phyloP scores from a whole-genome alignment of 2,888 invertebrate genomes.

The Eristalinus sepulchralis region DNA sequence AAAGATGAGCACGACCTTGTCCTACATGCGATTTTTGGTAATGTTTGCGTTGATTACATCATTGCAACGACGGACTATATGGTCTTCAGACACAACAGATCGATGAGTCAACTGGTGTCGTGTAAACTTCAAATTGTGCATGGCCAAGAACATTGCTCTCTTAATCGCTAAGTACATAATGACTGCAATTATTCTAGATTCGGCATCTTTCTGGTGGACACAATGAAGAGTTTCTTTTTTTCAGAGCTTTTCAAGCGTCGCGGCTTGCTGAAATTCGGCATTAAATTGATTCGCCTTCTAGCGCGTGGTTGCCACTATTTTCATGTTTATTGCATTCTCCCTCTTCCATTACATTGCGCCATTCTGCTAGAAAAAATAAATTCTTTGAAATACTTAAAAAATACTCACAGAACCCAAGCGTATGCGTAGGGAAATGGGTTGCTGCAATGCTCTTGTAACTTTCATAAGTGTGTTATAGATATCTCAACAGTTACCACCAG shows the following conservation, averaged over 20 bases:
- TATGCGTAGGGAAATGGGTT: not conserved
- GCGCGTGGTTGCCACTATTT: not conserved
- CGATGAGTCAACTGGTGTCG: too few relatives aligned
- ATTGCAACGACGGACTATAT: too few relatives aligned
- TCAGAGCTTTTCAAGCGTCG: too few relatives aligned
- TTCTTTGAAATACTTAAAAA: conserved; percentile 33
- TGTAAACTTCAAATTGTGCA: too few relatives aligned
- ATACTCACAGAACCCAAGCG: conserved; percentile 27
- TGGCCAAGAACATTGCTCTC: too few relatives aligned
- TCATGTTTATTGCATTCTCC: not conserved
- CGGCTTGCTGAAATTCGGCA: not conserved
- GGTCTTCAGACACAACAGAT: too few relatives aligned
- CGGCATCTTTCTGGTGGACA: not conserved
- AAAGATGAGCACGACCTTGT: too few relatives aligned
- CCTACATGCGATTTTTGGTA: too few relatives aligned
- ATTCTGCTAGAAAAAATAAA: conserved; percentile 33
- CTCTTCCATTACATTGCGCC: not conserved
- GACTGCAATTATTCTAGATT: too few relatives aligned
- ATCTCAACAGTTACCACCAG: conserved; percentile 55
- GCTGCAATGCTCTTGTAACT: conserved; percentile 10
- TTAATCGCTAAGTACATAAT: too few relatives aligned
- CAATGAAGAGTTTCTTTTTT: too few relatives aligned
- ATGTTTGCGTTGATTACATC: too few relatives aligned
- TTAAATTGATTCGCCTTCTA: conserved; percentile 52
- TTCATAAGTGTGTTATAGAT: conserved; percentile 28